Evolutionary conservation across 35 echinoderm and acorn worm species (phyloP).

Genomic region (Ophiothrix spiculata): DNA sequence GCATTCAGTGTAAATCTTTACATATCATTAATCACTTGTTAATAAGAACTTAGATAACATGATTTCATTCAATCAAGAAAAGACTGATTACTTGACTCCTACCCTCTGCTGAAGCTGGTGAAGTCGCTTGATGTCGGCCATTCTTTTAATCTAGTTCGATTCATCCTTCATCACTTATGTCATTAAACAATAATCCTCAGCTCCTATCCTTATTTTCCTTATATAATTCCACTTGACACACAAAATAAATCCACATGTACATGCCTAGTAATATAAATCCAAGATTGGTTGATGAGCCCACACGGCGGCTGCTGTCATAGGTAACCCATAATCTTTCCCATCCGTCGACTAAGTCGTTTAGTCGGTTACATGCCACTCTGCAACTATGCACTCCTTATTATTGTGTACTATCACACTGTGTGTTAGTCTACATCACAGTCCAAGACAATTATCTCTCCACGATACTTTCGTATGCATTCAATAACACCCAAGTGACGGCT

Average conservation of each 20-base stretch:
- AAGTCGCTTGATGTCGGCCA: conserved; percentile 8
- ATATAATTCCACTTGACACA: not conserved
- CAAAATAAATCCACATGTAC: not conserved
- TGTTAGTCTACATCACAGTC: not conserved
- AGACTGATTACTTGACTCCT: too few species aligned
- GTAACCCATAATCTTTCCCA: not conserved
- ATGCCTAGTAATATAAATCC: conserved; percentile 1
- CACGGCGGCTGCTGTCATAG: not conserved
- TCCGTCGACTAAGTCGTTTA: not conserved
- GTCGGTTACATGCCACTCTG: not conserved
- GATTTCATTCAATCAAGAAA: too few species aligned
- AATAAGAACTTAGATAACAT: too few species aligned
- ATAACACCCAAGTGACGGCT: too few species aligned
- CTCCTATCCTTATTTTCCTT: not conserved
- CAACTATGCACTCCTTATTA: conserved; percentile 3
- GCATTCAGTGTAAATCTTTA: too few species aligned
- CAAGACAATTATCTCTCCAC: too few species aligned
- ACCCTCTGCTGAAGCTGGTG: not conserved
- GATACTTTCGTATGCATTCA: too few species aligned
- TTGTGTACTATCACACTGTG: not conserved
- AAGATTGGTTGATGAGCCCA: not conserved
- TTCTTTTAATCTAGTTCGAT: not conserved
- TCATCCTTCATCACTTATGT: not conserved
- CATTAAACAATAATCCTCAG: too few species aligned
- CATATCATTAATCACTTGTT: too few species aligned